phyloP scores from a whole-genome alignment of 2,797 vertebrate genomes.

The Loris lydekkerianus region DNA sequence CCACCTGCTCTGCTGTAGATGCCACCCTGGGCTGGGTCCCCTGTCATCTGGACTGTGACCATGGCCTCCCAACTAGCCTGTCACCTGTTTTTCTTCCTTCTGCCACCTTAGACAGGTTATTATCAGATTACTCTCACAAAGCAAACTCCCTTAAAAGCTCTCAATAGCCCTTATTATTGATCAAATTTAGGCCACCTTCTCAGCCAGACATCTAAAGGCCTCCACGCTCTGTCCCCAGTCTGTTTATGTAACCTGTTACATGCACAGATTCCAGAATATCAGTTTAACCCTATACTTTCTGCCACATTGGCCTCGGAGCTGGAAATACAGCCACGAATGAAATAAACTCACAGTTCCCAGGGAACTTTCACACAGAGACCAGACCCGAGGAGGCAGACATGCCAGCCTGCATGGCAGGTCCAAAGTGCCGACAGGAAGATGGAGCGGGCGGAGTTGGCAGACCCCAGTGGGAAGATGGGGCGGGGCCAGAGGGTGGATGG shows the following conservation, averaged over 20 bases:
- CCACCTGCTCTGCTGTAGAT: background rate
- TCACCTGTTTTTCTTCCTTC: background rate
- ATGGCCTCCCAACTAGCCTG: background rate
- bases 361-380: background rate
- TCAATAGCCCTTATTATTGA: background rate
- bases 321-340: background rate
- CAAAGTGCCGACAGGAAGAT: background rate
- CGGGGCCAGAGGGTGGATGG: no score
- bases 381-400: background rate
- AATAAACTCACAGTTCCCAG: conserved; percentile 1
- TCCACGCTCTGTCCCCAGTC: background rate
- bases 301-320: background rate
- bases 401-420: background rate
- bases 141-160: background rate
- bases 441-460: background rate
- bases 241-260: conserved; percentile 11
- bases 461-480: no score
- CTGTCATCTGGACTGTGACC: background rate
- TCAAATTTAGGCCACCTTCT: conserved; percentile 12
- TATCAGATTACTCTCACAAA: background rate
- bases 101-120: background rate
- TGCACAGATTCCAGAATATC: conserved; percentile 23
- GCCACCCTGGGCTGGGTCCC: background rate
- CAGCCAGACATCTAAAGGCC: conserved; percentile 4
- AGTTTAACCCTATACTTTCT: background rate